A percentile compares a stretch with the other conserved stretches of the same genome.
Evolutionary conservation across 2,797 vertebrate genomes (phyloP).

Genomic region (Ptychadena robeensis): DNA sequence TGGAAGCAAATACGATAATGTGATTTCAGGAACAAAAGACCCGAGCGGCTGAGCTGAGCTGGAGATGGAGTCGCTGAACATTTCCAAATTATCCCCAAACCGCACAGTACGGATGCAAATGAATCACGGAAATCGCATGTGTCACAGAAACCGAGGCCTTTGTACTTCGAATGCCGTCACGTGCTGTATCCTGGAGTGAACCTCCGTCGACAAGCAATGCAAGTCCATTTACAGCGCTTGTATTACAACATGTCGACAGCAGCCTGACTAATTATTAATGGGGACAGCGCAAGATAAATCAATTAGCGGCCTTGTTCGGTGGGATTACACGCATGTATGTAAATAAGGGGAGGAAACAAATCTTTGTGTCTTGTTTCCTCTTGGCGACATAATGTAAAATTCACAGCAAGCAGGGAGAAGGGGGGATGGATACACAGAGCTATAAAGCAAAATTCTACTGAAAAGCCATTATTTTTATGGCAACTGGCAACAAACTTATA

Average conservation of each 20-base stretch:
- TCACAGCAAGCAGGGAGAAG: not conserved
- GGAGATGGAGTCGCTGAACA: constrained; percentile 42
- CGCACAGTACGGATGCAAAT: constrained; percentile 39
- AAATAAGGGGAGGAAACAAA: constrained; percentile 8
- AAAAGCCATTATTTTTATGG: not conserved
- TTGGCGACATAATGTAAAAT: constrained; percentile 1
- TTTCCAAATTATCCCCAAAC: constrained; percentile 48
- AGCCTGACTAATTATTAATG: constrained; percentile 47
- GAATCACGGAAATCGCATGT: constrained; percentile 31
- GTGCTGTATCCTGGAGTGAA: constrained; percentile 34
- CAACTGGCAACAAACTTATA: not conserved
- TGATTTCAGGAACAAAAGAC: constrained; percentile 49
- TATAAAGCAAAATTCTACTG: not conserved
- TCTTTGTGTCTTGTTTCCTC: constrained; percentile 11
- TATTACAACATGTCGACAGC: constrained; percentile 26
- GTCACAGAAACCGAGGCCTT: constrained; percentile 30
- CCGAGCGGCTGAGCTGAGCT: constrained; percentile 11
- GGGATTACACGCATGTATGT: constrained; percentile 27
- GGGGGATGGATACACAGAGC: not conserved
- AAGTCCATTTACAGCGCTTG: not conserved
- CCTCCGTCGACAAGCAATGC: not conserved
- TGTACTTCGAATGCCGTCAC: constrained; percentile 38
- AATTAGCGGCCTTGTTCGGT: constrained; percentile 36
- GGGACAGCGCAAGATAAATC: constrained; percentile 24
- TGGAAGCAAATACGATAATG: constrained; percentile 48